These are phyloP conservation scores for Acrobasis repandana DNA, from an alignment of 2,888 invertebrate species.

Conservation along the genomic window DNA sequence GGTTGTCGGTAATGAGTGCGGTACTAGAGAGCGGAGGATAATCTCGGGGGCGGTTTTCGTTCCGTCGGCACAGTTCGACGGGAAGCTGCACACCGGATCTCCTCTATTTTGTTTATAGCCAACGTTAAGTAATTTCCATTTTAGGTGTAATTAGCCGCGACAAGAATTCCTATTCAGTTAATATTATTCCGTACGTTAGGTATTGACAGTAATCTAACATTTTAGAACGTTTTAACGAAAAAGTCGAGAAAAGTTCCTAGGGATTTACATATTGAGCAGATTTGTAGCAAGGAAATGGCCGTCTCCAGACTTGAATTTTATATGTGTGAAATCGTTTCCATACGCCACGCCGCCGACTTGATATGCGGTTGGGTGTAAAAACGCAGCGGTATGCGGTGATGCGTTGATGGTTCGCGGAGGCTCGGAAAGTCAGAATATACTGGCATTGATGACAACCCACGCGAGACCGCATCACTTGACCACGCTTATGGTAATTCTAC, in stretches of 20 bases:
- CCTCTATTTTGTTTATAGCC: slow-evolving; percentile 26
- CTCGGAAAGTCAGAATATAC: slow-evolving; percentile 30
- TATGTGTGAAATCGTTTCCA: slow-evolving; percentile 43
- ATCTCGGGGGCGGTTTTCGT: slow-evolving; percentile 36
- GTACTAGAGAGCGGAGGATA: slow-evolving; percentile 53
- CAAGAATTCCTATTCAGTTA: slow-evolving; percentile 27
- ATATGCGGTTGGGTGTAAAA: slow-evolving; percentile 44
- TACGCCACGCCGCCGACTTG: slow-evolving; percentile 27
- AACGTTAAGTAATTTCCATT: slow-evolving; percentile 42
- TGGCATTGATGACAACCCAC: slow-evolving; percentile 67
- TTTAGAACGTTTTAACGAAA: background rate
- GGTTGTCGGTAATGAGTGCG: slow-evolving; percentile 51
- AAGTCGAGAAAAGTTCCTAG: slow-evolving; percentile 33
- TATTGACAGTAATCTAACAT: background rate
- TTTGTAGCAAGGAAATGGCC: slow-evolving; percentile 34
- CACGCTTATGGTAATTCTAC: slow-evolving; percentile 32
- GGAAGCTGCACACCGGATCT: slow-evolving; percentile 46
- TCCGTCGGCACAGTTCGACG: slow-evolving; percentile 35
- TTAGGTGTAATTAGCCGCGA: slow-evolving; percentile 31
- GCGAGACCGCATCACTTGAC: slow-evolving; percentile 53
- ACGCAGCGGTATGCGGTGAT: slow-evolving; percentile 52
- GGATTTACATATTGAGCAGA: slow-evolving; percentile 44
- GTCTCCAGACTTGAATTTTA: slow-evolving; percentile 42
- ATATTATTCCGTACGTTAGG: background rate
- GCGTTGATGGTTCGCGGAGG: slow-evolving; percentile 50